These are phyloP conservation scores for Plagodis pulveraria DNA, from an alignment of 2,888 invertebrate genomes.

Conservation along the genomic window DNA sequence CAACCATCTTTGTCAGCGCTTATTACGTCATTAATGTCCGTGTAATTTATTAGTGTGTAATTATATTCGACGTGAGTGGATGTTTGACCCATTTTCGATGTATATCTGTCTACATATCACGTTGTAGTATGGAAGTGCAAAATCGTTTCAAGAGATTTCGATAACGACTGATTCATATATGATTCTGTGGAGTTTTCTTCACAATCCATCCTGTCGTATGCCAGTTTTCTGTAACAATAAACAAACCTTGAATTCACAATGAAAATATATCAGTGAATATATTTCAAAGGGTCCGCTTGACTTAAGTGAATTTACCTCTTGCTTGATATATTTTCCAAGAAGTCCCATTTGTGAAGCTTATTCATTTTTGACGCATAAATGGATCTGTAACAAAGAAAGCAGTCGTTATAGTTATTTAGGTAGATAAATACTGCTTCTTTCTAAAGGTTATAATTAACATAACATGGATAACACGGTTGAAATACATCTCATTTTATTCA, in stretches of 20 bases:
- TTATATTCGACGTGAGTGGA: conserved; percentile 65
- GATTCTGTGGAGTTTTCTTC: conserved; percentile 48
- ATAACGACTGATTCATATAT: conserved; percentile 45
- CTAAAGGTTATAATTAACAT: conserved; percentile 20
- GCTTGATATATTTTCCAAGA: conserved; percentile 58
- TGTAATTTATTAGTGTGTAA: conserved; percentile 63
- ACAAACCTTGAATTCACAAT: conserved; percentile 43
- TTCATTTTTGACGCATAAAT: conserved; percentile 62
- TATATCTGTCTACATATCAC: conserved; percentile 63
- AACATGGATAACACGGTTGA: no score
- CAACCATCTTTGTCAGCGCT: conserved; percentile 74
- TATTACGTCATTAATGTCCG: conserved; percentile 58
- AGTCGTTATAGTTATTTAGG: conserved; percentile 39
- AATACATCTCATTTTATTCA: no score
- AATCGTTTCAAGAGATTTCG: conserved; percentile 48
- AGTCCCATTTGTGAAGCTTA: conserved; percentile 63
- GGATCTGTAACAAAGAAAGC: conserved; percentile 69
- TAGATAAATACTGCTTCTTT: conserved; percentile 39
- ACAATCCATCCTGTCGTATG: conserved; percentile 54
- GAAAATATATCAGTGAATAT: conserved; percentile 15
- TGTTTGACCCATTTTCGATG: conserved; percentile 71
- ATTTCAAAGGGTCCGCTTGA: conserved; percentile 34
- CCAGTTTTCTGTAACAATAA: conserved; percentile 71
- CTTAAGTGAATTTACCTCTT: conserved; percentile 56
- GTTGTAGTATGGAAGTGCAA: conserved; percentile 48